Percentiles rank a stretch among this genome's conserved stretches.
These are phyloP conservation scores for Pandemis corylana DNA, from an alignment of 2,888 invertebrate genomes.

Conservation along the genomic window DNA sequence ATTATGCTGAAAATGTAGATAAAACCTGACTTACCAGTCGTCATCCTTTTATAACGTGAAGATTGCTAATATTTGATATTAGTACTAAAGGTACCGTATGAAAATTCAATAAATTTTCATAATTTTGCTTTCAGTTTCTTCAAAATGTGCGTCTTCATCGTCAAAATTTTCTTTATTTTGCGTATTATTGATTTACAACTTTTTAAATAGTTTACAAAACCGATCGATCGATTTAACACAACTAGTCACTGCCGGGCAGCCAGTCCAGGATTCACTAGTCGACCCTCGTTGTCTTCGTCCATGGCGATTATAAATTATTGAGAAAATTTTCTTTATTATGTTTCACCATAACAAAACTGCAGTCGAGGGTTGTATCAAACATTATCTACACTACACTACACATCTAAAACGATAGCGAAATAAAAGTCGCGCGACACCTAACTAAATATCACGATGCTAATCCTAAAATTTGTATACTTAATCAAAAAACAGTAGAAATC, in stretches of 20 bases:
- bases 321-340: slow-evolving; percentile 46
- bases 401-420: slow-evolving; percentile 66
- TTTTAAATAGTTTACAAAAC: slow-evolving; percentile 43
- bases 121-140: slow-evolving; percentile 48
- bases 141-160: slow-evolving; percentile 31
- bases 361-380: slow-evolving; percentile 54
- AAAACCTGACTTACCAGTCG: slow-evolving; percentile 67
- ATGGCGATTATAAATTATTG: slow-evolving; percentile 44
- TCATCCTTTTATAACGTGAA: slow-evolving; percentile 57
- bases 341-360: slow-evolving; percentile 62
- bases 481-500: slow-evolving; percentile 77
- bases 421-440: slow-evolving; percentile 72
- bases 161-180: slow-evolving; percentile 10
- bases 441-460: slow-evolving; percentile 77
- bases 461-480: slow-evolving; percentile 78
- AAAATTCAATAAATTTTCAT: slow-evolving; percentile 72
- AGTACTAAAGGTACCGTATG: slow-evolving; percentile 46
- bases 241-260: slow-evolving; percentile 37
- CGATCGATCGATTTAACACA: slow-evolving; percentile 55
- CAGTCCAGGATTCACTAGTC: slow-evolving; percentile 43
- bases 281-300: slow-evolving; percentile 46
- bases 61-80: slow-evolving; percentile 27
- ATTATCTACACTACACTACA: slow-evolving; percentile 62
- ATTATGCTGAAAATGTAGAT: neutral
- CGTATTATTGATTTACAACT: slow-evolving; percentile 19